Conservation (phyloP, 2,797 vertebrate species). For the Gymnopithys bicolor region DNA sequence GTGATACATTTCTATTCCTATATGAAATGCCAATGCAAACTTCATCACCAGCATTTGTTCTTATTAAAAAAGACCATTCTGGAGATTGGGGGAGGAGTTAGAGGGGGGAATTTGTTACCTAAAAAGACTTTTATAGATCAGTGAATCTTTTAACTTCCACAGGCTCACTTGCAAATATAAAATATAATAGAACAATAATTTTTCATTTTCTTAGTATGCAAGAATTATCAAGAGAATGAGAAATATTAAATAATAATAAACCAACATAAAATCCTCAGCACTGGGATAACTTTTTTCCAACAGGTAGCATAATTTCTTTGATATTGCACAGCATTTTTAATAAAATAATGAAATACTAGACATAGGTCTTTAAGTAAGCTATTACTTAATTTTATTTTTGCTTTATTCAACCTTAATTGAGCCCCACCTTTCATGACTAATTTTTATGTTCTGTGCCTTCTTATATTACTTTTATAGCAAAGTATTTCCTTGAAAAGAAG, state of each 20-base stretch:
- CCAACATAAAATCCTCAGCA: background rate
- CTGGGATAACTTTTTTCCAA: background rate
- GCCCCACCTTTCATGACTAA: background rate
- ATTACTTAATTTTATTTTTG: background rate
- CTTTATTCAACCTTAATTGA: background rate
- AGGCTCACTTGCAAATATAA: background rate
- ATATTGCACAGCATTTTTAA: background rate
- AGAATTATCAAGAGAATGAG: background rate
- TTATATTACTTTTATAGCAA: background rate
- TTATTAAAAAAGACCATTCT: background rate
- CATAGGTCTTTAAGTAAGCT: background rate
- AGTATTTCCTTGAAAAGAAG: background rate
- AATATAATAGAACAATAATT: background rate
- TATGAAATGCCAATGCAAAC: background rate
- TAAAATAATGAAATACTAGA: background rate
- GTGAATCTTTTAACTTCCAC: background rate
- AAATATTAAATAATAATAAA: background rate
- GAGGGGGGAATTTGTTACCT: background rate
- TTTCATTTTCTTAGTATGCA: background rate
- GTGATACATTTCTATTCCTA: background rate
- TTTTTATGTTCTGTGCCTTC: background rate
- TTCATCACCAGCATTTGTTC: background rate
- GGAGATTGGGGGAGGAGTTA: background rate
- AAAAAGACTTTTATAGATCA: background rate
- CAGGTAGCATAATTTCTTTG: background rate